These are phyloP conservation scores for Lophura nycthemera DNA, from an alignment of 2,113 vertebrate species.

Conservation along the genomic window DNA sequence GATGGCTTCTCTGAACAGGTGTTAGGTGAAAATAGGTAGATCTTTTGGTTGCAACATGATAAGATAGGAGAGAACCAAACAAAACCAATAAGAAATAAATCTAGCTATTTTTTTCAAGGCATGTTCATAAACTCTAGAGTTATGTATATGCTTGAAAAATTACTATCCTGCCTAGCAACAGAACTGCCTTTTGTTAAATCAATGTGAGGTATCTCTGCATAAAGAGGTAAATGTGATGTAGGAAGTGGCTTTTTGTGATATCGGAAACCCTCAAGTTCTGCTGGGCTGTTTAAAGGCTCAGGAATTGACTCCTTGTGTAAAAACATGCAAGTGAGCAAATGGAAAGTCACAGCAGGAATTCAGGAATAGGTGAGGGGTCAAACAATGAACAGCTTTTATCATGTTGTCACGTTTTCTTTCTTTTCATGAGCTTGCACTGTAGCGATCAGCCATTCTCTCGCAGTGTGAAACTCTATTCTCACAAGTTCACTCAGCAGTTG, in stretches of 20 bases:
- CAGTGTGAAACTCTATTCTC: conserved; percentile 66
- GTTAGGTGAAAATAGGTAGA: neutral
- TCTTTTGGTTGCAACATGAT: neutral
- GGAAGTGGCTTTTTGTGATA: neutral
- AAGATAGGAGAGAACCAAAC: neutral
- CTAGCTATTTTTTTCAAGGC: neutral
- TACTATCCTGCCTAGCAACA: neutral
- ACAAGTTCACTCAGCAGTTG: conserved; percentile 76
- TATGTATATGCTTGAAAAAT: neutral
- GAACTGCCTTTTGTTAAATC: neutral
- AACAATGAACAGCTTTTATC: conserved; percentile 66
- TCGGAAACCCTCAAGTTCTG: neutral
- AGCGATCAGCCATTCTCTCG: conserved; percentile 66
- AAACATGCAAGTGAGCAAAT: conserved; percentile 55
- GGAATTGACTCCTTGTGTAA: neutral
- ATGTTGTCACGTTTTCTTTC: conserved; percentile 67
- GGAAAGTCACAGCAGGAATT: conserved; percentile 41
- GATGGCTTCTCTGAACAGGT: neutral
- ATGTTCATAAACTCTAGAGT: neutral
- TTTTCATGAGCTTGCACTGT: conserved; percentile 34
- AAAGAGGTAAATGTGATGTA: neutral
- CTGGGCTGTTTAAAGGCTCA: neutral
- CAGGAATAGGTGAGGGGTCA: conserved; percentile 58
- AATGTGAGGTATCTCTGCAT: neutral
- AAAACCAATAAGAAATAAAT: neutral